Conservation (phyloP, 2,888 invertebrate species). For the Junonia oenone region DNA sequence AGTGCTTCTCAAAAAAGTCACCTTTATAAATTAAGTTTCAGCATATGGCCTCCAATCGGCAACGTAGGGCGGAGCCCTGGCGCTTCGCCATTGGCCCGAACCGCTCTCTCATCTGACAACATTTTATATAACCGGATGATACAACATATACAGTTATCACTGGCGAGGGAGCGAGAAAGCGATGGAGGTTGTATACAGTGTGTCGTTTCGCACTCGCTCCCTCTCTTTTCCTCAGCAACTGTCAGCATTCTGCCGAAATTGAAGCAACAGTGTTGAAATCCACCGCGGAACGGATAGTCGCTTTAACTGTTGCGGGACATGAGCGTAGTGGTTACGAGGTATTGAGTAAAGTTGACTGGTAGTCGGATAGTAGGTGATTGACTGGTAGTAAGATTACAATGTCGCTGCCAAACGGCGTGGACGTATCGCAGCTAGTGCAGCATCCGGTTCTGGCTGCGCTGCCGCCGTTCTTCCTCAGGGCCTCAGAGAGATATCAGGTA, state of each 20-base stretch:
- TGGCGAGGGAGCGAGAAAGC: constrained; percentile 58
- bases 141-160: constrained; percentile 78
- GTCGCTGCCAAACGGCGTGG: constrained; percentile 92
- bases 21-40: constrained; percentile 78
- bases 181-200: constrained; percentile 60
- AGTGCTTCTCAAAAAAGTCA: constrained; percentile 74
- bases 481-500: constrained; percentile 93
- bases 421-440: constrained; percentile 91
- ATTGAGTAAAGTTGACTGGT: no score
- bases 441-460: constrained; percentile 90
- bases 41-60: constrained; percentile 55
- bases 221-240: constrained; percentile 56
- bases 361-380: constrained; percentile 23
- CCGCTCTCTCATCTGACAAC: constrained; percentile 63
- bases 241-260: constrained; percentile 55
- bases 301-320: constrained; percentile 43
- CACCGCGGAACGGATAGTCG: constrained; percentile 52
- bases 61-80: constrained; percentile 51
- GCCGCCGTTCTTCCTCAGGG: constrained; percentile 93
- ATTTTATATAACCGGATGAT: constrained; percentile 79
- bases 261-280: constrained; percentile 72
- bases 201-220: constrained; percentile 59
- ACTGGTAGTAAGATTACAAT: no score
- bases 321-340: constrained; percentile 18
- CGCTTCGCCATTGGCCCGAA: constrained; percentile 49